Percentiles rank a stretch among this genome's conserved stretches.
These are phyloP conservation scores for Sebastes variabilis DNA, from an alignment of 2,797 vertebrate species.

Conservation along the genomic window DNA sequence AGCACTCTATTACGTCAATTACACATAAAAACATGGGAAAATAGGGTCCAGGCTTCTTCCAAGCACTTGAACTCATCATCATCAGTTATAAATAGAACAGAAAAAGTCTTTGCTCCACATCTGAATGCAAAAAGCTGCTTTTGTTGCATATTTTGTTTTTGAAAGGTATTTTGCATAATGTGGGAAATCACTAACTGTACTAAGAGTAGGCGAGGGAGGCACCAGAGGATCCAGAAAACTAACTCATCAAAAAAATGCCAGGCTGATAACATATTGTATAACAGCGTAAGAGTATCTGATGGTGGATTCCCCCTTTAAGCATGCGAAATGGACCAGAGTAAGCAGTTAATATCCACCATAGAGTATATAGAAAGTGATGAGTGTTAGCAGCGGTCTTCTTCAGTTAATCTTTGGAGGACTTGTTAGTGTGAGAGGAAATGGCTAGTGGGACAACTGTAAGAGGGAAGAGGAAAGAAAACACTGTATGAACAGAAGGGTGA, in stretches of 20 bases:
- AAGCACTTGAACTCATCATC: background rate
- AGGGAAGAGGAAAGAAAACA: slow-evolving; percentile 31
- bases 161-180: background rate
- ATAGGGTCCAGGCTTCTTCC: background rate
- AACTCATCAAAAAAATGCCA: background rate
- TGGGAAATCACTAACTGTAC: background rate
- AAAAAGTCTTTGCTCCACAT: background rate
- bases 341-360: slow-evolving; percentile 46
- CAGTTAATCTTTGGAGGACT: slow-evolving; percentile 45
- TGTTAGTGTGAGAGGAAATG: slow-evolving; percentile 62
- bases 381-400: slow-evolving; percentile 44
- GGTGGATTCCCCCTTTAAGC: slow-evolving; percentile 53
- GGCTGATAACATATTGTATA: background rate
- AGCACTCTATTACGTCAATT: no score
- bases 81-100: background rate
- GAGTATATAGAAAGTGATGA: slow-evolving; percentile 18
- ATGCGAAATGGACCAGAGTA: slow-evolving; percentile 50
- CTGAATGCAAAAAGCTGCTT: background rate
- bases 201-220: background rate
- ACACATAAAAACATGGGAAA: no score
- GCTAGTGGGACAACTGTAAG: slow-evolving; percentile 39
- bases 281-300: background rate
- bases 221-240: background rate
- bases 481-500: slow-evolving; percentile 35
- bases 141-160: background rate